phyloP scores from a whole-genome alignment of 2,113 vertebrate species.

The Oxygymnocypris stewartii region DNA sequence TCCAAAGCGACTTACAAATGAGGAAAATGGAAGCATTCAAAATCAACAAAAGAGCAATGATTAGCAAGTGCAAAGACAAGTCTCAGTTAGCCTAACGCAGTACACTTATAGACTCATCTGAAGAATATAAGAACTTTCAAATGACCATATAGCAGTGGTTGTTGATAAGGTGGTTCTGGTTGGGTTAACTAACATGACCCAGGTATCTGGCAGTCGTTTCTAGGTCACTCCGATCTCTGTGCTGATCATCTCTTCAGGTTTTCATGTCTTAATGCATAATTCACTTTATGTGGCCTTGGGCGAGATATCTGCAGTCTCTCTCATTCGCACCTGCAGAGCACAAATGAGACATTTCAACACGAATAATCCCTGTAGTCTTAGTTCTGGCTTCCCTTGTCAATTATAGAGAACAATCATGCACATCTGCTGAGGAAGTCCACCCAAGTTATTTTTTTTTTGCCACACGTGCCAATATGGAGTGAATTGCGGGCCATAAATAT shows the following conservation, averaged over 20 bases:
- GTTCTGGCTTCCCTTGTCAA: not conserved
- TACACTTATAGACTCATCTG: not conserved
- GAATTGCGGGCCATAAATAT: not conserved
- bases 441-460: not conserved
- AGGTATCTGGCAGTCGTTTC: not conserved
- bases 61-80: too few relatives aligned
- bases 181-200: not conserved
- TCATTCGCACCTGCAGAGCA: constrained; percentile 12
- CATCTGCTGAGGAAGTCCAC: not conserved
- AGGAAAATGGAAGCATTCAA: too few relatives aligned
- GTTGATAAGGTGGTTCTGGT: not conserved
- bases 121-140: not conserved
- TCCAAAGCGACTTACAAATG: too few relatives aligned
- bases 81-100: too few relatives aligned
- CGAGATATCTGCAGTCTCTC: not conserved
- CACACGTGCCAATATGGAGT: not conserved
- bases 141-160: not conserved
- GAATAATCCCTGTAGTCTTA: not conserved
- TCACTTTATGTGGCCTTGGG: not conserved
- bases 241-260: not conserved
- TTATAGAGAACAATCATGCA: not conserved
- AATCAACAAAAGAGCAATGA: too few relatives aligned
- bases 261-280: constrained; percentile 14
- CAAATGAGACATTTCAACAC: not conserved
- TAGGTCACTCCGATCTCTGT: not conserved